A percentile compares a stretch with the other conserved stretches of the same genome.
Conservation (phyloP, 2,113 vertebrate genomes). For the Dromaius novaehollandiae region DNA sequence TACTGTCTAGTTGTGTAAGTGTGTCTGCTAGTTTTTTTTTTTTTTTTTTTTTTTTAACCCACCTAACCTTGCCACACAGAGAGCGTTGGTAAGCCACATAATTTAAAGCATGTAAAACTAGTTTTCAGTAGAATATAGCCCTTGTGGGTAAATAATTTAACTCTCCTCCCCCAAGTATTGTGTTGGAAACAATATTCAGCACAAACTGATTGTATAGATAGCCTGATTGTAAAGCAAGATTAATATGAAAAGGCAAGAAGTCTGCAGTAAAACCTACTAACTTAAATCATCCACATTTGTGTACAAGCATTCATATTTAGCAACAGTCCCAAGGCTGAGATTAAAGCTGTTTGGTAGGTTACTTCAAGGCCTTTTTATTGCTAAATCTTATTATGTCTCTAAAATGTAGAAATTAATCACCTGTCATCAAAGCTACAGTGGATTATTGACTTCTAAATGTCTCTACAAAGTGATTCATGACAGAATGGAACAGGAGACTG, state of each 20-base stretch:
- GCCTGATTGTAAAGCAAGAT: constrained; percentile 81
- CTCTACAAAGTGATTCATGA: constrained; percentile 87
- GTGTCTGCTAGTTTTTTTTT: neutral
- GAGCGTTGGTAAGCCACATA: constrained; percentile 48
- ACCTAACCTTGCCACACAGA: constrained; percentile 6
- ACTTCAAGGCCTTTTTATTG: constrained; percentile 88
- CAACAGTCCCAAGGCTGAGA: constrained; percentile 86
- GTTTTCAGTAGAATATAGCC: constrained; percentile 68
- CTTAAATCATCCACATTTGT: constrained; percentile 83
- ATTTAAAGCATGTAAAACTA: constrained; percentile 59
- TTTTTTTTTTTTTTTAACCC: neutral
- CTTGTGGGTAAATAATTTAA: constrained; percentile 70
- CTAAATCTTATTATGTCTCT: constrained; percentile 88
- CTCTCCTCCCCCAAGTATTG: constrained; percentile 42
- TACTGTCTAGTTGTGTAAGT: neutral
- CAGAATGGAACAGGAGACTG: constrained; percentile 82
- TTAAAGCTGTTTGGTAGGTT: constrained; percentile 86
- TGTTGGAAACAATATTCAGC: constrained; percentile 66
- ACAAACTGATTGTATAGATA: constrained; percentile 76
- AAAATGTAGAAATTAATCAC: constrained; percentile 89
- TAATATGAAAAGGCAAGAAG: constrained; percentile 80
- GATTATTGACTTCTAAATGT: constrained; percentile 89
- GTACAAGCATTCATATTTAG: constrained; percentile 83
- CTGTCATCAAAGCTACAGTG: constrained; percentile 86
- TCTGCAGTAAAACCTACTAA: constrained; percentile 78